Evolutionary conservation across 92 coral and sea anemone genomes (phyloP).

Genomic region (Phenganax marumi): DNA sequence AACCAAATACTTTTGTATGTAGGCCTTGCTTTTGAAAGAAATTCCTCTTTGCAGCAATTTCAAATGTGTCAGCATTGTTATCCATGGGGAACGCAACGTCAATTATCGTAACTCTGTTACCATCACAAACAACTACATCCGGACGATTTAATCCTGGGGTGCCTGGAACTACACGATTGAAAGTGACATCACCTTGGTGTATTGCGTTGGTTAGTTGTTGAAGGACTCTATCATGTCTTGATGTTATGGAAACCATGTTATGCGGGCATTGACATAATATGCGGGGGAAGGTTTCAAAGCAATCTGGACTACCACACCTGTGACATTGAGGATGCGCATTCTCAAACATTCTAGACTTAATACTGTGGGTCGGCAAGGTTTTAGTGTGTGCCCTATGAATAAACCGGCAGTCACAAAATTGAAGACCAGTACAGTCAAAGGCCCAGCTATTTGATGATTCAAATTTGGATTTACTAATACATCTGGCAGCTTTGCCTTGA

Average conservation of each 20-base stretch:
- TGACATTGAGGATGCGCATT: not conserved
- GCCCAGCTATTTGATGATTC: slow-evolving; percentile 18
- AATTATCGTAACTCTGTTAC: slow-evolving; percentile 12
- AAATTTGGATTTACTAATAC: slow-evolving; percentile 6
- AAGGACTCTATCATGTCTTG: slow-evolving; percentile 18
- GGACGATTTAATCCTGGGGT: slow-evolving; percentile 21
- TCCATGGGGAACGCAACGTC: too few relatives aligned
- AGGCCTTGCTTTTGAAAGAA: not conserved
- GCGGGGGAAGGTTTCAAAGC: slow-evolving; percentile 39
- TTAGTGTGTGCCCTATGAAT: slow-evolving; percentile 51
- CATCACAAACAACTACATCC: slow-evolving; percentile 20
- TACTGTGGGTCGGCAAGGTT: slow-evolving; percentile 42
- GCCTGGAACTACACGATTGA: slow-evolving; percentile 8
- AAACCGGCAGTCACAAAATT: slow-evolving; percentile 42
- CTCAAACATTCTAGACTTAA: slow-evolving; percentile 38
- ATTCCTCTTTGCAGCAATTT: slow-evolving; percentile 24
- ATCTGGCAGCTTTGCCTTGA: slow-evolving; percentile 42
- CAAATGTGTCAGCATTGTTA: slow-evolving; percentile 21
- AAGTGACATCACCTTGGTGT: slow-evolving; percentile 9
- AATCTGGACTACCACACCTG: not conserved
- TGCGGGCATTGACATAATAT: slow-evolving; percentile 37
- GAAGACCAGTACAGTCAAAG: slow-evolving; percentile 17
- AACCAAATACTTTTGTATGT: slow-evolving; percentile 9
- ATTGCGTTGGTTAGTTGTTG: slow-evolving; percentile 24
- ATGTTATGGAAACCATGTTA: slow-evolving; percentile 27